These are phyloP conservation scores for Dromas ardeola DNA, from an alignment of 2,113 vertebrate species.

Conservation along the genomic window DNA sequence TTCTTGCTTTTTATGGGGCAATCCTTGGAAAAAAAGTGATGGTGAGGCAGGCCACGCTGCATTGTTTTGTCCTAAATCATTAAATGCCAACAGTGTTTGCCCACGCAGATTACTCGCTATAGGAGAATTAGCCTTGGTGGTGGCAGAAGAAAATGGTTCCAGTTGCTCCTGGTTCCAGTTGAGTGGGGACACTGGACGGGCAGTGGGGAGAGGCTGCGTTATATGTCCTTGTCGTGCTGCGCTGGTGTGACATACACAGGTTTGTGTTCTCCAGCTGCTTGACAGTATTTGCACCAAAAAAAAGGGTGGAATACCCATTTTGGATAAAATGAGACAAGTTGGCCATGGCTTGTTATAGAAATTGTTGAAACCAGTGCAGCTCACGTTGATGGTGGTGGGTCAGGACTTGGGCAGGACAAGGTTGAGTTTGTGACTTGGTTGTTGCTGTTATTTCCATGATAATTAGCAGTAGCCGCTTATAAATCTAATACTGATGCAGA, in stretches of 20 bases:
- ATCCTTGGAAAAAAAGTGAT: neutral
- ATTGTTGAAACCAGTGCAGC: fast-evolving
- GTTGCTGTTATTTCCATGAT: neutral
- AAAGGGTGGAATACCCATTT: neutral
- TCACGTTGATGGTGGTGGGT: neutral
- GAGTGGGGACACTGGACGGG: neutral
- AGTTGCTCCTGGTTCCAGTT: neutral
- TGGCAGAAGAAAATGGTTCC: neutral
- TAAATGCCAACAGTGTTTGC: neutral
- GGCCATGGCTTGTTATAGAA: neutral
- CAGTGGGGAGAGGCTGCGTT: neutral
- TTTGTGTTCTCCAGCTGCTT: neutral
- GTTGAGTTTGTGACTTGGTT: neutral
- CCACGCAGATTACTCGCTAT: fast-evolving
- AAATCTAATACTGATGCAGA: neutral
- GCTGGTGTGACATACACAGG: fast-evolving
- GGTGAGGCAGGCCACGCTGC: neutral
- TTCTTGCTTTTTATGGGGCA: neutral
- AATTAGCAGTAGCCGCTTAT: neutral
- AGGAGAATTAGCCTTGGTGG: neutral
- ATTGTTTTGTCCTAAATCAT: neutral
- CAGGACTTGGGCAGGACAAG: neutral
- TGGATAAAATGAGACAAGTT: neutral
- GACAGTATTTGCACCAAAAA: neutral
- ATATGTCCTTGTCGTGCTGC: neutral